These are phyloP conservation scores for Fissipunctia ypsillon DNA, from an alignment of 2,888 invertebrate genomes.

Conservation along the genomic window DNA sequence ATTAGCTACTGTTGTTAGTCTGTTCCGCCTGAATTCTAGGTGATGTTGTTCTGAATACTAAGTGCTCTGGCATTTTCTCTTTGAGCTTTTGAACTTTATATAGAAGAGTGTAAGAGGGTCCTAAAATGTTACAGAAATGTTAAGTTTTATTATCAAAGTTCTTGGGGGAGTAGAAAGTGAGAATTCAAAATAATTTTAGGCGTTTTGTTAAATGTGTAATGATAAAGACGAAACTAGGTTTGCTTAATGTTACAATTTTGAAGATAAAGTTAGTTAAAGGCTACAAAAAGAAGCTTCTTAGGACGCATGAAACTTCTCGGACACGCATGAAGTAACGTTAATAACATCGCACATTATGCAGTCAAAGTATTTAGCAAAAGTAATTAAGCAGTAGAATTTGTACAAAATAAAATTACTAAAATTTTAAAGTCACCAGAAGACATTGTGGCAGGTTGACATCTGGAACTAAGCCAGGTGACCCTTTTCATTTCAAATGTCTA, in stretches of 20 bases:
- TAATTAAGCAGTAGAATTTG: not conserved
- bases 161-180: conserved; percentile 31
- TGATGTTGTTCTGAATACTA: conserved; percentile 76
- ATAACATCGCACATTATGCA: not conserved
- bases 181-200: conserved; percentile 39
- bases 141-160: conserved; percentile 52
- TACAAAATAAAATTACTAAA: not conserved
- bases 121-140: conserved; percentile 62
- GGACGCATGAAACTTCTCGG: not conserved
- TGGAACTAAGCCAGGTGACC: conserved; percentile 16
- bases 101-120: conserved; percentile 44
- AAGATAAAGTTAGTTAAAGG: not conserved
- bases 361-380: not conserved
- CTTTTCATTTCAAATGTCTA: conserved; percentile 10
- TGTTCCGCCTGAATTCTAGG: conserved; percentile 73
- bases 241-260: not conserved
- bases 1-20: conserved; percentile 82
- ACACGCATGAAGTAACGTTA: not conserved
- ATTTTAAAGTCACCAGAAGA: not conserved
- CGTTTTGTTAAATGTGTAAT: conserved; percentile 6
- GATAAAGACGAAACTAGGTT: not conserved
- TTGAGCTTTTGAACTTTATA: conserved; percentile 65
- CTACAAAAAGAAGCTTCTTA: not conserved
- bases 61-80: conserved; percentile 68
- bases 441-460: conserved; percentile 18